These are phyloP conservation scores for Helostoma temminkii DNA, from an alignment of 2,797 vertebrate species.

Conservation along the genomic window DNA sequence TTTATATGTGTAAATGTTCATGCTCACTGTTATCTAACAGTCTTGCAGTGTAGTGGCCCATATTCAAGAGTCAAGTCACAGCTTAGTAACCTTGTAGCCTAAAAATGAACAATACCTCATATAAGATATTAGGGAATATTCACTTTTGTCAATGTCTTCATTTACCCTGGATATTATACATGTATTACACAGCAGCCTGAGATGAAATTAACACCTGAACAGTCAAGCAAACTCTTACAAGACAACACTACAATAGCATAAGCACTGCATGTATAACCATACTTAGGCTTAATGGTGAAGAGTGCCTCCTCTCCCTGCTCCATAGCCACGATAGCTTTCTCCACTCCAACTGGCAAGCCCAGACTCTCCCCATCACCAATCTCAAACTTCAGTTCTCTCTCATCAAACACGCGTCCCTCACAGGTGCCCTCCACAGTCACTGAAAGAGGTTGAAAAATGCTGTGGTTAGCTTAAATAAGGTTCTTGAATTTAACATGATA, in stretches of 20 bases:
- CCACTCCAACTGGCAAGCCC: constrained; percentile 90
- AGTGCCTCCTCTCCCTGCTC: constrained; percentile 93
- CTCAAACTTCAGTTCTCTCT: constrained; percentile 91
- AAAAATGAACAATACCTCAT: too few relatives aligned
- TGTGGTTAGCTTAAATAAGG: constrained; percentile 16
- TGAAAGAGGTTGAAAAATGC: constrained; percentile 59
- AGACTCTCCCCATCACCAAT: constrained; percentile 91
- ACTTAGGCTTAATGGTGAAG: constrained; percentile 92
- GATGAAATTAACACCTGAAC: background rate
- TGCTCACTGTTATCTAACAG: too few relatives aligned
- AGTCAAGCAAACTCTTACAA: background rate
- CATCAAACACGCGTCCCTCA: constrained; percentile 88
- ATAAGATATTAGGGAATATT: too few relatives aligned
- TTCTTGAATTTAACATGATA: background rate
- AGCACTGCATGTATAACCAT: constrained; percentile 49
- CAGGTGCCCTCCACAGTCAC: constrained; percentile 89
- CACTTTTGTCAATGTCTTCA: background rate
- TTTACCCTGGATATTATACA: background rate
- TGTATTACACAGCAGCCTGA: background rate
- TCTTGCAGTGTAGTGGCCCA: background rate
- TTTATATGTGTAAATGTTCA: background rate
- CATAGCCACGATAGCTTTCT: constrained; percentile 94
- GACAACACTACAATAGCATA: background rate
- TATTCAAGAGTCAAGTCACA: background rate
- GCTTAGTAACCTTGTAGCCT: background rate